Conservation (phyloP, 2,797 vertebrate species). For the Danio choprae region DNA sequence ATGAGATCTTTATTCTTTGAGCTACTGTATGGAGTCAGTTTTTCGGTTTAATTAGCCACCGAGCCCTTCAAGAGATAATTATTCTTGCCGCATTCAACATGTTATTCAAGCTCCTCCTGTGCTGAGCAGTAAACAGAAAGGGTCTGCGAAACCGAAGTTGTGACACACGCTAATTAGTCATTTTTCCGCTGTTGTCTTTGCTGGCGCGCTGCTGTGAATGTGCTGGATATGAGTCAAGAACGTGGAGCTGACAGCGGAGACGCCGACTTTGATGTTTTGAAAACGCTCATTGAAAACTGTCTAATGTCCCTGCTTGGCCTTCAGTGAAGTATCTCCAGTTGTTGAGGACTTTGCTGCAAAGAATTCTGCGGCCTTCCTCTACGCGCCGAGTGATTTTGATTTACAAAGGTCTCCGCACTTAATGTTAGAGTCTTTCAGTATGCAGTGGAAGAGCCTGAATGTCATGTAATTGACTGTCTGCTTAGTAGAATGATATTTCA, state of each 20-base stretch:
- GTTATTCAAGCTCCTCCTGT: conserved; percentile 35
- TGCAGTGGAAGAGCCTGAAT: background rate
- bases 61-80: conserved; percentile 41
- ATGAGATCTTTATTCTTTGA: conserved; percentile 13
- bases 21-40: background rate
- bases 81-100: conserved; percentile 32
- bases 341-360: background rate
- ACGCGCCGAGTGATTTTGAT: background rate
- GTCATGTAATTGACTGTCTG: background rate
- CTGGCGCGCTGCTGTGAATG: conserved; percentile 26
- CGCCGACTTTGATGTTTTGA: conserved; percentile 27
- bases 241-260: conserved; percentile 22
- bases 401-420: background rate
- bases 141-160: conserved; percentile 23
- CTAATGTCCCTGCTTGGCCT: conserved; percentile 11
- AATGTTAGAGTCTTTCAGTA: background rate
- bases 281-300: background rate
- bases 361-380: background rate
- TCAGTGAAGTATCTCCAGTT: conserved; percentile 19
- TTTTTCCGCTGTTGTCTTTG: conserved; percentile 32
- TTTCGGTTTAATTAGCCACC: conserved; percentile 39
- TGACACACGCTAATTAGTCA: conserved; percentile 52
- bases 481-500: background rate
- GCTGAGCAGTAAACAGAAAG: conserved; percentile 35
- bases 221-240: conserved; percentile 8